A percentile compares a stretch with the other conserved stretches of the same genome.
These are phyloP conservation scores for Tonatia bakeri DNA, from an alignment of 2,113 vertebrate species.

Conservation along the genomic window DNA sequence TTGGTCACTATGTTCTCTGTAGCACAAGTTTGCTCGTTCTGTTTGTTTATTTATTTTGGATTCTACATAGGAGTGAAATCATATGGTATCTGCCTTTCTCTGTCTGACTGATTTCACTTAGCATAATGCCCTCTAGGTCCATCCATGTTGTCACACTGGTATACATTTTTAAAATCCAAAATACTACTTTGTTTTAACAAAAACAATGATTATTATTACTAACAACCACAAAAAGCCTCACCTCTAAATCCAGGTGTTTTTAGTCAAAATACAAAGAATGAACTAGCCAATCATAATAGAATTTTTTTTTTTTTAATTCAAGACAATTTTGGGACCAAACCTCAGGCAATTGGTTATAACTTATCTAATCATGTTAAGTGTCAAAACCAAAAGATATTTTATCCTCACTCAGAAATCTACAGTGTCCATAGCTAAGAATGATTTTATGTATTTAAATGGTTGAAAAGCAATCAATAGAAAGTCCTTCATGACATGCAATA, in stretches of 20 bases:
- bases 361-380: neutral
- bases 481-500: neutral
- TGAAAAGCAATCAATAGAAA: neutral
- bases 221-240: neutral
- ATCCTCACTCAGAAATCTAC: neutral
- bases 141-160: neutral
- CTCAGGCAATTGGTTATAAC: neutral
- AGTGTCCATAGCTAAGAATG: neutral
- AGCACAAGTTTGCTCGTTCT: neutral
- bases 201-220: constrained; percentile 8
- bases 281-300: neutral
- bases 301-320: too few species aligned
- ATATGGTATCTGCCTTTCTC: neutral
- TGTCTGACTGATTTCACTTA: neutral
- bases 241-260: constrained; percentile 10
- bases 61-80: neutral
- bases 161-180: neutral
- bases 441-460: neutral
- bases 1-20: neutral
- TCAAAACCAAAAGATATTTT: neutral
- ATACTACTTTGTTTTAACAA: constrained; percentile 1
- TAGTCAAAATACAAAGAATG: constrained; percentile 7
- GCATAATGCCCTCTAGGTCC: neutral
- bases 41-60: neutral
- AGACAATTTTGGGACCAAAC: neutral